Evolutionary conservation across 2,888 invertebrate species (phyloP).

Genomic region (Calameuta idolon): DNA sequence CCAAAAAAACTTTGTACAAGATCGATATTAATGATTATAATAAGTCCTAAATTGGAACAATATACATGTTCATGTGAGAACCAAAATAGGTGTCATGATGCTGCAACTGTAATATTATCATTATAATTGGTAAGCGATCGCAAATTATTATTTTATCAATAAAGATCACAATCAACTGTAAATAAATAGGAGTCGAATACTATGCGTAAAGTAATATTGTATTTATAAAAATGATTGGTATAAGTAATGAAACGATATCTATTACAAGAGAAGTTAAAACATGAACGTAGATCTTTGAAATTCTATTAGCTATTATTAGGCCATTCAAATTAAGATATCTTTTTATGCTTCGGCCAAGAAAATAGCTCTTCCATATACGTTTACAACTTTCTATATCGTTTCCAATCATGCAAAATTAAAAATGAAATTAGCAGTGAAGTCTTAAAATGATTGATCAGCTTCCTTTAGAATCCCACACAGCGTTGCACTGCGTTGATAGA

Average conservation of each 20-base stretch:
- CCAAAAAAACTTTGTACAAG: slow-evolving; percentile 36
- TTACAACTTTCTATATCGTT: background rate
- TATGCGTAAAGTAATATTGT: background rate
- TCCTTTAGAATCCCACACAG: background rate
- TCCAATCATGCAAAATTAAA: background rate
- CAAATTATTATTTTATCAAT: slow-evolving; percentile 10
- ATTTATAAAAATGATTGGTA: background rate
- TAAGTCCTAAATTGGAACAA: slow-evolving; percentile 20
- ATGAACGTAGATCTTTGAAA: slow-evolving; percentile 2
- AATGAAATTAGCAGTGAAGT: background rate
- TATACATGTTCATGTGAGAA: slow-evolving; percentile 6
- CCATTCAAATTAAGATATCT: slow-evolving; percentile 14
- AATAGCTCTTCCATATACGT: background rate
- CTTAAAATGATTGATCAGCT: background rate
- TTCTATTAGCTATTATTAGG: slow-evolving; percentile 9
- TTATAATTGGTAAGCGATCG: slow-evolving; percentile 10
- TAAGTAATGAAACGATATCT: background rate
- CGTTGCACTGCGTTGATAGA: background rate
- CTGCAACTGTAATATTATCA: slow-evolving; percentile 1
- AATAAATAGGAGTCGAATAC: slow-evolving; percentile 9
- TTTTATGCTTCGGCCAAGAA: background rate
- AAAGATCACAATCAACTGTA: slow-evolving; percentile 7
- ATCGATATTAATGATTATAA: slow-evolving; percentile 28
- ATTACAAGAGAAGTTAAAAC: background rate
- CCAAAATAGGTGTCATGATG: slow-evolving; percentile 11